Conservation (phyloP, 2,797 vertebrate genomes). For the Hybognathus amarus region DNA sequence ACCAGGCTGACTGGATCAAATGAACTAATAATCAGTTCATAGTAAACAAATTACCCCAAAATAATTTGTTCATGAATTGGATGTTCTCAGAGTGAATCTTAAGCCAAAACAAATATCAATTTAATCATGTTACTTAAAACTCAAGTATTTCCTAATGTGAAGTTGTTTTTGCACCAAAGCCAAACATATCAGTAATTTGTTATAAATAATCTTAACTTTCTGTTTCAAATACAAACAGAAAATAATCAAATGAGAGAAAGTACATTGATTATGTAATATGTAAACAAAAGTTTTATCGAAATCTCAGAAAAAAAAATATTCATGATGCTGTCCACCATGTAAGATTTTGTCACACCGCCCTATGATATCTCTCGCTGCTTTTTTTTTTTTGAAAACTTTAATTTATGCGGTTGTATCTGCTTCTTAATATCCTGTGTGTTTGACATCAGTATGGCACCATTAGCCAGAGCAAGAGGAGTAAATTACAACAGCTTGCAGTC, state of each 20-base stretch:
- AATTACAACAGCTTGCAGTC: conserved; percentile 72
- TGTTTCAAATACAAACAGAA: not conserved
- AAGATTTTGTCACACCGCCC: not conserved
- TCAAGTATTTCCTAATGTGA: not conserved
- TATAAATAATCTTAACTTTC: not conserved
- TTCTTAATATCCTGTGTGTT: conserved; percentile 62
- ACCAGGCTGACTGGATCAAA: no score
- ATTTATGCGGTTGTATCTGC: conserved; percentile 71
- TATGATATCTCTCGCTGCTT: not conserved
- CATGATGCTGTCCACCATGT: not conserved
- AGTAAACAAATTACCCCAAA: no score
- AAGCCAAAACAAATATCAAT: not conserved
- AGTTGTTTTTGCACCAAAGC: not conserved
- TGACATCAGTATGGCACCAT: conserved; percentile 76
- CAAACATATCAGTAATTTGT: not conserved
- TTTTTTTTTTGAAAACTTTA: conserved; percentile 50
- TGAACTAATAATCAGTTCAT: no score
- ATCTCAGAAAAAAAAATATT: no score
- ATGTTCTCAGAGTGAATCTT: no score
- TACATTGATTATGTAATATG: not conserved
- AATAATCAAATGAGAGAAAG: not conserved
- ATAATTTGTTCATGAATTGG: no score
- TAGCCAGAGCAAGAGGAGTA: conserved; percentile 72
- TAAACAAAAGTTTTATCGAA: not conserved
- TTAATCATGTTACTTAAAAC: not conserved